Percentiles rank a stretch among this genome's conserved stretches.
Evolutionary conservation across 2,888 invertebrate genomes (phyloP).

Genomic region (Deilephila elpenor): DNA sequence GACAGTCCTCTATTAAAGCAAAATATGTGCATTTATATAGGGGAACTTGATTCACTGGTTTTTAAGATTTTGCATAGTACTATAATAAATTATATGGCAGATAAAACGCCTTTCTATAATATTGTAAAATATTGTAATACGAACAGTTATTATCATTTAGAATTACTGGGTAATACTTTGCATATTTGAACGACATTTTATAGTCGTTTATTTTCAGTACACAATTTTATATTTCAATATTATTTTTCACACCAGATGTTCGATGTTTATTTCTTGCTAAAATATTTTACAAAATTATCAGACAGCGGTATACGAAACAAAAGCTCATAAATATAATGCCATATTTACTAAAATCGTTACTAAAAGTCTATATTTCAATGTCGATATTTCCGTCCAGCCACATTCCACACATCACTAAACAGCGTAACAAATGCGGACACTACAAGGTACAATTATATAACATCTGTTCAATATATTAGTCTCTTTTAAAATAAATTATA

Average conservation of each 20-base stretch:
- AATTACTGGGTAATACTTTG: too few species aligned
- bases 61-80: not conserved
- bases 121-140: not conserved
- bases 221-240: too few species aligned
- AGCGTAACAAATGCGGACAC: not conserved
- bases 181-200: too few species aligned
- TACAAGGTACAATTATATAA: conserved; percentile 19
- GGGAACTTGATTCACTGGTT: not conserved
- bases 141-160: too few species aligned
- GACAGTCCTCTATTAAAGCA: not conserved
- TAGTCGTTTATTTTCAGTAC: too few species aligned
- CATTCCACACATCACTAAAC: not conserved
- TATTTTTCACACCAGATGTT: too few species aligned
- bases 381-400: conserved; percentile 16
- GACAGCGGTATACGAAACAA: too few species aligned
- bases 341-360: not conserved
- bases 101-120: not conserved
- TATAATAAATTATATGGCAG: not conserved
- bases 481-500: conserved; percentile 21
- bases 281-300: too few species aligned
- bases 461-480: conserved; percentile 21
- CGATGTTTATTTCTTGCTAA: too few species aligned
- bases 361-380: not conserved
- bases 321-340: too few species aligned
- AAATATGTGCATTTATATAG: too few species aligned